Evolutionary conservation across 2,888 invertebrate genomes (phyloP), one percentile per base, ranked within the genome.

Genomic region (Netelia fuscicornis): DNA sequence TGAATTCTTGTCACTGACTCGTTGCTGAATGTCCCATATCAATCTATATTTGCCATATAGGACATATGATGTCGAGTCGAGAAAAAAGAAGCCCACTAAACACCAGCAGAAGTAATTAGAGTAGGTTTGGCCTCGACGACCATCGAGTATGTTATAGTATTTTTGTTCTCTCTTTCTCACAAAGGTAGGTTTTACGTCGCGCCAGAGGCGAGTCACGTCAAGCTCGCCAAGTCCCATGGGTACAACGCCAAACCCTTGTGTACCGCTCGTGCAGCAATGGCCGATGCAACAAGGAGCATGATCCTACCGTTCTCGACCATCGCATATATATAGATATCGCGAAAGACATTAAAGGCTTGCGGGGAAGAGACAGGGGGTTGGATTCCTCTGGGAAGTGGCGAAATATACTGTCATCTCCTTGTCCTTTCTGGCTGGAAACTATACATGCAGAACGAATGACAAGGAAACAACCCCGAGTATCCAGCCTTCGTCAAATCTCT

Each of bases 331-430:
- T 37, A 84, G 86, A 86, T 87, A 74, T 30, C 67, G 54, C 48
- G 65, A 71, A 52, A 42, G 84, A 79, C 88, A 87, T 72, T 84
- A 60, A 76, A 87, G 83, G 80, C 74, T 78, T 84, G 83, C 74
- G 30, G 17, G 72, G n/a, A 67, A 54, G 60, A 42, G 65, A 72
- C 58, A 77, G 56, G 54, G 62, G 67, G 44, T 52, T 71, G 37
- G 68, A 80, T 76, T 80, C 72, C 74, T 37, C 81, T 87, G 87
- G 88, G 86, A 84, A 90, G 86, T 79, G 79, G 78, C 89, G 88
- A 91, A 92, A 90, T 90, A 89, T 87, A 90, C 89, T 90, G 90
- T 91, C 91, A 90, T 91, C 91, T 87, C 88, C 77, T 86, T 20
- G 20, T 87, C 87, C 86, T 89, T 89, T 88, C 87, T 86, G 83